Conservation (phyloP, 2,113 vertebrate genomes). For the Sclerurus mexicanus region DNA sequence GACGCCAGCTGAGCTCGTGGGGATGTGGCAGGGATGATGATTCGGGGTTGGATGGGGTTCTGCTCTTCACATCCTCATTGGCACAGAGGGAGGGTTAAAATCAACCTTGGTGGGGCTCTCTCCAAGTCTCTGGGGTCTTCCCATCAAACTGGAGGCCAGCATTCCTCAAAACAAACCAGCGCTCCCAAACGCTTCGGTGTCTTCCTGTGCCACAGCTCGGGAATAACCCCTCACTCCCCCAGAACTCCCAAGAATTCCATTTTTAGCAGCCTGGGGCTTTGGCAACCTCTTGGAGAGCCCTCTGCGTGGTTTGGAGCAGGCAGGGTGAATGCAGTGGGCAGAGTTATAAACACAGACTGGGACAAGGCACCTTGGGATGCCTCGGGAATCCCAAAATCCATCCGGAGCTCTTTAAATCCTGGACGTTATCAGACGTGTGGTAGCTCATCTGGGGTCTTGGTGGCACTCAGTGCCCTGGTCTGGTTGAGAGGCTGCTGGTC, state of each 20-base stretch:
- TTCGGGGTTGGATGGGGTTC: too few relatives aligned
- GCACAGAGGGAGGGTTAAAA: background rate
- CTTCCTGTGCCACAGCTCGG: background rate
- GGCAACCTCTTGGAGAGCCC: background rate
- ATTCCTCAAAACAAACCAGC: background rate
- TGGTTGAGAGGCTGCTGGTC: background rate
- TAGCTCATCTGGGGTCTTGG: rapidly evolving
- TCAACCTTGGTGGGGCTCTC: background rate
- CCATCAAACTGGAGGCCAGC: background rate
- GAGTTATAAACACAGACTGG: background rate
- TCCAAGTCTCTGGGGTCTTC: background rate
- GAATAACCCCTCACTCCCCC: background rate
- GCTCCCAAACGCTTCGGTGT: background rate
- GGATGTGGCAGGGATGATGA: too few relatives aligned
- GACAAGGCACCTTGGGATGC: background rate
- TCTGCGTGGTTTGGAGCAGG: background rate
- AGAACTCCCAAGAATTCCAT: background rate
- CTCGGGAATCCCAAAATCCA: background rate
- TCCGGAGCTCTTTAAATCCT: background rate
- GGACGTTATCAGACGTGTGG: rapidly evolving
- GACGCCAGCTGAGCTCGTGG: too few relatives aligned
- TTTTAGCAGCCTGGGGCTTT: background rate
- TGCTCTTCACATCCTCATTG: too few relatives aligned
- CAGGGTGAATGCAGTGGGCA: too few relatives aligned
- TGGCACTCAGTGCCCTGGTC: background rate